Evolutionary conservation across 2,888 invertebrate genomes (phyloP), one percentile per base, ranked within the genome.

Genomic region (Macrosoma leucophasiata): DNA sequence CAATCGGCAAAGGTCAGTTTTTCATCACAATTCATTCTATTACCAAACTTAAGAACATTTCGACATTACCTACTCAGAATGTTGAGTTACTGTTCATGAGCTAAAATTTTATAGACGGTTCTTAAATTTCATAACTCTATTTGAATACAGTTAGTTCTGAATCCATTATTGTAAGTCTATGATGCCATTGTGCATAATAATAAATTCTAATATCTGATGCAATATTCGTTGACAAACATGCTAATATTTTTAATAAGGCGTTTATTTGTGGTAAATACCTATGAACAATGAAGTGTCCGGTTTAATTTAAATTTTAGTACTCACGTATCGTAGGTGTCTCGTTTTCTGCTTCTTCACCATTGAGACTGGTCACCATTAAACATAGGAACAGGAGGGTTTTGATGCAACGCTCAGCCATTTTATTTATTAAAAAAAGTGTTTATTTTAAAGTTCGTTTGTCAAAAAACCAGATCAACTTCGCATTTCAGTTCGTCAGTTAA

Each of bases 331-430:
- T 55, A 3, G 61, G 54, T 29, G 55, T 45, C 43, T 65, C 64
- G 44, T 62, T 68, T 48, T 68, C 74, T 23, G 76, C 77, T 36
- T 79, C 77, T 44, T 73, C 66, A 21, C 76, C 76, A 35, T 58
- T 67, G 33, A 56, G 65, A 46, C 66, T 71, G 36, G 74, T 52
- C 37, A 71, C 66, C 43, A 62, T 64, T 49, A 81, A 52, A 52
- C 69, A 71, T 52, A 81, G 51, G 39, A 84, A 54, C 45, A 81
- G 52, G 31, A 81, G 44, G 12, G 62, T 62, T 57, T 69, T 65
- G 41, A 79, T 50, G 42, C 60, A 70, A 44, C 58, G 58, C 28
- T 57, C 59, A 28, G 63, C 68, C 79, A 75, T 79, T 53, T 57
- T 70, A 50, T 62, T 67, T 48, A 50, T 56, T 43, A 28, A 43